Evolutionary conservation across 2,888 invertebrate species (phyloP), one percentile per base, ranked within the genome.

Genomic region (Chelonus formosanus): DNA sequence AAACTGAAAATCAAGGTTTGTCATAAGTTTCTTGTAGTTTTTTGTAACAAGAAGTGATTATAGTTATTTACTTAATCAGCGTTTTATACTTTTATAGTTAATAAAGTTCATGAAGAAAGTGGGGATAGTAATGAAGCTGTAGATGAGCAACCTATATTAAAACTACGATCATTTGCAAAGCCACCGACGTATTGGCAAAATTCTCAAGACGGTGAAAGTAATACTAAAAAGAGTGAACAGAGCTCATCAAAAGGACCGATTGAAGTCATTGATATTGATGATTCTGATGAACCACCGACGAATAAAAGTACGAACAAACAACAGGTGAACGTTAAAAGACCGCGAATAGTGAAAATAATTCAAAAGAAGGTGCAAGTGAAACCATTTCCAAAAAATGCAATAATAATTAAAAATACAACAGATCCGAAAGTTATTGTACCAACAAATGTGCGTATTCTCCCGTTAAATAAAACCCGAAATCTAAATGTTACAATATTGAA

Each of bases 111-210:
- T 5, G 63, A 20, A 5, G 60, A 32, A 20, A 54, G 40, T 63
- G 64, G 68, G 35, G 47, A 20, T 32, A 34, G 10, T 20, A 4
- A 47, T 10, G 20, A 36, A 3, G 47, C 47, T 34, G 47, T 44
- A 5, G 53, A 43, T 10, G 58, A 55, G n/a, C 63, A 63, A 40
- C 77, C 78, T 57, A 8, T 74, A 3, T 55, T 80, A 54, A 75
- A 80, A 63, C 74, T 82, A 34, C 71, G 79, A 43, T 77, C 80
- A 6, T 82, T 83, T 67, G 82, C 82, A 3, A 83, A 80, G 65
- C 75, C 76, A 32, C 78, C 80, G 0, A 74, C 70, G 1, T 78
- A 76, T 0, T 82, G 80, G 80, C 67, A 76, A 20, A 78, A 76
- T 54, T 71, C 60, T 58, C 74, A 71, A 54, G 74, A 74, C 7